Conservation (phyloP, 2,113 vertebrate genomes). For the Gasterosteus nipponicus region DNA sequence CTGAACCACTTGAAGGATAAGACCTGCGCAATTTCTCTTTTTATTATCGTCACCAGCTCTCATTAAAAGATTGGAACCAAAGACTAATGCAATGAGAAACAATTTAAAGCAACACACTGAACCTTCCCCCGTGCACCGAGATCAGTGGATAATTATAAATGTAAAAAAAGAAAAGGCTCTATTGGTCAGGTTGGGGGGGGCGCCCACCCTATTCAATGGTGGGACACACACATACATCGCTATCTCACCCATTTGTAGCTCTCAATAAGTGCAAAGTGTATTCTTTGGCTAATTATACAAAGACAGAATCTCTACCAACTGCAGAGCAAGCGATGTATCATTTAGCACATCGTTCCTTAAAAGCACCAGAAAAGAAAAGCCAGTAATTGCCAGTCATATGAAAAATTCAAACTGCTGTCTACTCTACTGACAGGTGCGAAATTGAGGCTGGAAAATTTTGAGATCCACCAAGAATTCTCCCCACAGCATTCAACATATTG, state of each 20-base stretch:
- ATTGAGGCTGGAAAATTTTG: constrained; percentile 25
- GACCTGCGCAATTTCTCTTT: not conserved
- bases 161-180: too few relatives aligned
- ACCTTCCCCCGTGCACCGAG: too few relatives aligned
- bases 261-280: constrained; percentile 42
- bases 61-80: not conserved
- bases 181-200: too few relatives aligned
- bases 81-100: not conserved
- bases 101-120: not conserved
- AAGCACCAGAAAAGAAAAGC: constrained; percentile 13
- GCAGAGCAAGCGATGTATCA: constrained; percentile 24
- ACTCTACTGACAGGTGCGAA: constrained; percentile 21
- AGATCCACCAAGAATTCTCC: constrained; percentile 5
- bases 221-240: too few relatives aligned
- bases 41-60: not conserved
- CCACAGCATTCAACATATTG: constrained; percentile 18
- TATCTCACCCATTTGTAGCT: not conserved
- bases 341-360: constrained; percentile 40
- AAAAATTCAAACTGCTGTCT: constrained; percentile 42
- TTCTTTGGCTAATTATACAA: constrained; percentile 51
- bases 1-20: not conserved
- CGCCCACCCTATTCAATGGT: too few relatives aligned
- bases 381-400: constrained; percentile 26
- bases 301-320: constrained; percentile 25
- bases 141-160: too few relatives aligned